Percentiles rank a stretch among this genome's conserved stretches.
phyloP scores from a whole-genome alignment of 1,140 invertebrate species.

The Leptonema lineaticorne region DNA sequence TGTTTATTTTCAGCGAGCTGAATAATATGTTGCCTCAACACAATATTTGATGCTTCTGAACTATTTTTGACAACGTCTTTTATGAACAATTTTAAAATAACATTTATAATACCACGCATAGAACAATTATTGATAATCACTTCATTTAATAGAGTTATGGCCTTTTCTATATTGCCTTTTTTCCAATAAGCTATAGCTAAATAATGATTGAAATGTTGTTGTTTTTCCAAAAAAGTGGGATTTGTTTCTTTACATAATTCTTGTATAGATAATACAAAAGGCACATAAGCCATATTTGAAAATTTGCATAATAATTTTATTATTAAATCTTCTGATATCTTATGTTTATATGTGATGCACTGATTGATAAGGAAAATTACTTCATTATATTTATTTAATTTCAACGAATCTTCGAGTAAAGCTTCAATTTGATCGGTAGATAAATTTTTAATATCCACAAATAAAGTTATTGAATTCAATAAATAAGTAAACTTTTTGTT shows the following conservation, averaged over 20 bases:
- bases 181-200: constrained; percentile 32
- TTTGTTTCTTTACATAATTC: constrained; percentile 6
- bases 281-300: constrained; percentile 24
- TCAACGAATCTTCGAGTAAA: background rate
- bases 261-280: constrained; percentile 29
- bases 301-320: constrained; percentile 17
- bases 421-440: background rate
- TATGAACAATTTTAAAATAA: constrained; percentile 28
- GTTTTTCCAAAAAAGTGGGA: background rate
- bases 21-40: constrained; percentile 20
- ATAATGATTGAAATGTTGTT: constrained; percentile 32
- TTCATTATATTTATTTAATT: constrained; percentile 24
- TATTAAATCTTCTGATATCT: constrained; percentile 9
- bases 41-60: constrained; percentile 34
- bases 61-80: constrained; percentile 20
- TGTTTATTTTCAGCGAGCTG: constrained; percentile 1
- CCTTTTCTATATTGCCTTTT: constrained; percentile 31
- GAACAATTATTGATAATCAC: constrained; percentile 19
- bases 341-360: constrained; percentile 22
- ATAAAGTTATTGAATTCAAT: background rate
- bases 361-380: constrained; percentile 24
- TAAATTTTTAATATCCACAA: background rate
- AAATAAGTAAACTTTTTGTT: background rate
- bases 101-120: background rate
- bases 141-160: constrained; percentile 8